Evolutionary conservation across 2,797 vertebrate genomes (phyloP).

Genomic region (Pyrocephalus nanus): DNA sequence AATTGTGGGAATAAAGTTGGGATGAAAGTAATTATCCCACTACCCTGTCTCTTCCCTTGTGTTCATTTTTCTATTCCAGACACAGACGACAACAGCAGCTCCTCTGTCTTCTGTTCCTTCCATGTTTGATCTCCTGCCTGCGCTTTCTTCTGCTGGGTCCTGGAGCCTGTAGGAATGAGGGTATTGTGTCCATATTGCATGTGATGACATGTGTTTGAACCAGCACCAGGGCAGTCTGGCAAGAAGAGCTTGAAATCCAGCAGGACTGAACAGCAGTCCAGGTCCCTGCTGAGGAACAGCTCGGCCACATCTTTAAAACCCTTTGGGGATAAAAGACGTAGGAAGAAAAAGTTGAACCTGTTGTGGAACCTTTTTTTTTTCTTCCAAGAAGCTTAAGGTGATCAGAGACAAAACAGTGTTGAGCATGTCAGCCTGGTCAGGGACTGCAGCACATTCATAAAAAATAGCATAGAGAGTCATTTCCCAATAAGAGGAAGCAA

Average conservation of each 20-base stretch:
- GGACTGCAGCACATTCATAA: background rate
- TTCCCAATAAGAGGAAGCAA: background rate
- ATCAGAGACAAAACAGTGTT: background rate
- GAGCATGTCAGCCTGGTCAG: background rate
- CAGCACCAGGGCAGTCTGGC: conserved; percentile 37
- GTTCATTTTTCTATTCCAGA: conserved; percentile 68
- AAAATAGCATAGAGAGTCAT: background rate
- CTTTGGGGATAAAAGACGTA: background rate
- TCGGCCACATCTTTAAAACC: background rate
- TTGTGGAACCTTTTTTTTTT: background rate
- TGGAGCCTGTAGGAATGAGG: conserved; percentile 66
- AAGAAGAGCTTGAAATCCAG: background rate
- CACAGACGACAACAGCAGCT: conserved; percentile 58
- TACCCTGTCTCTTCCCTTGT: conserved; percentile 65
- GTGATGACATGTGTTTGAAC: conserved; percentile 61
- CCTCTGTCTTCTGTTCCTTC: conserved; percentile 69
- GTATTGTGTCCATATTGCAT: conserved; percentile 68
- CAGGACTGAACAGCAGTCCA: background rate
- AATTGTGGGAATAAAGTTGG: conserved; percentile 79
- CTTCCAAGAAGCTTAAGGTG: background rate
- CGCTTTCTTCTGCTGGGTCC: conserved; percentile 68
- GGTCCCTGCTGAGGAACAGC: background rate
- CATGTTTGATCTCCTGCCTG: conserved; percentile 77
- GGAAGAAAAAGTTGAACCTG: conserved; percentile 1
- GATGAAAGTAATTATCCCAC: conserved; percentile 79